A percentile compares a stretch with the other conserved stretches of the same genome.
Conservation (phyloP, 2,888 invertebrate species). For the Gari tellinella region DNA sequence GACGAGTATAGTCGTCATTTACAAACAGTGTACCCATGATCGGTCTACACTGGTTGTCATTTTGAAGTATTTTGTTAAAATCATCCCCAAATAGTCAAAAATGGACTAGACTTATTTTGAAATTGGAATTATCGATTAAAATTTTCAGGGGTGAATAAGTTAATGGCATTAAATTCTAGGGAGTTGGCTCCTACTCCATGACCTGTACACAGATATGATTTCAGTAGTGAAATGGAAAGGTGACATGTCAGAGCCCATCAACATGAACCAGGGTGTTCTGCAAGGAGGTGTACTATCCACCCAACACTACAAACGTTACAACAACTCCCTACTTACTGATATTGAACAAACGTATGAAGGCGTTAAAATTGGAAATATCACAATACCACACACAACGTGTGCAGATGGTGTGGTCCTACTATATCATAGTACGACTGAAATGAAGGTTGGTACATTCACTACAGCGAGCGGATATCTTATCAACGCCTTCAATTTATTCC, state of each 20-base stretch:
- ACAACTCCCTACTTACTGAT: not conserved
- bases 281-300: conserved; percentile 27
- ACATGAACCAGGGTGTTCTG: too few relatives aligned
- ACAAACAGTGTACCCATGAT: too few relatives aligned
- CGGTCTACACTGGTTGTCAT: too few relatives aligned
- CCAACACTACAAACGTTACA: too few relatives aligned
- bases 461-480: not conserved
- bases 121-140: too few relatives aligned
- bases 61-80: too few relatives aligned
- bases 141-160: too few relatives aligned
- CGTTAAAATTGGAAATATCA: conserved; percentile 7
- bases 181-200: conserved; percentile 6
- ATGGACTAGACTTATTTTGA: too few relatives aligned
- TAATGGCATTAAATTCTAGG: not conserved
- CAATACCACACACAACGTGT: conserved; percentile 13
- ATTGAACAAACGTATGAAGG: conserved; percentile 2
- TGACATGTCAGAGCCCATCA: too few relatives aligned
- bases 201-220: not conserved
- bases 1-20: too few relatives aligned
- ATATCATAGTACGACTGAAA: not conserved
- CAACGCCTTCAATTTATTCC: too few relatives aligned
- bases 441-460: not conserved
- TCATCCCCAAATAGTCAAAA: too few relatives aligned
- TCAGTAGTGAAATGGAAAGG: conserved; percentile 18
- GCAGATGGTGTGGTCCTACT: conserved; percentile 14